Evolutionary conservation across 2,797 vertebrate species (phyloP), one percentile per base, ranked within the genome.

Genomic region (Columba guinea): DNA sequence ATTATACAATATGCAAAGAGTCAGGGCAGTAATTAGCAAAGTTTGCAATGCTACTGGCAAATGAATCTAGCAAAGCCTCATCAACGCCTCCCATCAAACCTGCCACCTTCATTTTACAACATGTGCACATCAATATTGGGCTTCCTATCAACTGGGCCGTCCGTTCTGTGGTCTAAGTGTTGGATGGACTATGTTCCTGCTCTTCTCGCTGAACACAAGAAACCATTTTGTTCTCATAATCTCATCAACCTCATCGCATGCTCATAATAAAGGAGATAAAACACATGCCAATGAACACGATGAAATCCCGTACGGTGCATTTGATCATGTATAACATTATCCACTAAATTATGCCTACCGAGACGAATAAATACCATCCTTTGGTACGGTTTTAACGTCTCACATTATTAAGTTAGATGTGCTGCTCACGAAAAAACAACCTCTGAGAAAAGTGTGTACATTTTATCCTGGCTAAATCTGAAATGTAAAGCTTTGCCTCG

Each of bases 91-190:
- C 12, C n/a, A 65, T 39, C 41, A 56, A 74, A 60, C 28, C 5
- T 2, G 10, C 9, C 62, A n/a, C 35, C 39, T 83, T 51, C 37
- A 44, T n/a, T 46, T 37, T 22, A 22, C 78, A 69, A 26, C 18
- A 21, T 2, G 10, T 2, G 19, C 20, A 9, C 56, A 64, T 19
- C n/a, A 28, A 6, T 26, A 53, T 59, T 0, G 0, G 13, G 26
- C 13, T 39, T 83, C n/a, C 28, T 55, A 23, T 20, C 41, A 75
- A 32, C 17, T 8, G 11, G 8, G 51, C 10, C 15, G 19, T 30
- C 46, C 17, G 3, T 44, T 84, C 34, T 48, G 35, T 13, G 28
- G 51, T 75, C 1, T 0, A 39, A 34, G 7, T 9, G 26, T 10
- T 27, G 30, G 53, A 52, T 16, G 48, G 19, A 70, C 26, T 7